Base-by-base conservation (phyloP, 2,888 invertebrate genomes). In the Sarcophaga subvicina region DNA sequence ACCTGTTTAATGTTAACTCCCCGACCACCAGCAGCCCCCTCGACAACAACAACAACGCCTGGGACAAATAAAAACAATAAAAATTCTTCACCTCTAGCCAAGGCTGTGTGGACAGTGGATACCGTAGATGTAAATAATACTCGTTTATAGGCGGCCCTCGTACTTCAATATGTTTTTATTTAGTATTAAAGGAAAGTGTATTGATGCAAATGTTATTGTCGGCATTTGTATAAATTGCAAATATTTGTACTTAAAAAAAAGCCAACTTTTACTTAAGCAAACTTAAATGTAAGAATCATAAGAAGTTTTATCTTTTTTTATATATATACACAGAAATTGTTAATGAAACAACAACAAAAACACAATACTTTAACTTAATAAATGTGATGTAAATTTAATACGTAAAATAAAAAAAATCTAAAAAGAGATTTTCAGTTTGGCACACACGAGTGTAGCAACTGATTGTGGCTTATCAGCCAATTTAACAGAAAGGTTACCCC, bases 1-100 rank as follows among this genome's bases (percentile, higher is more conserved):
- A 91, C 92, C 12, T 92, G 92, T 66, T 87, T 91, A 45, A 88
- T 93, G 8, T 88, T 91, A 3, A 91, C 93, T 10, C 92, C 92
- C 3, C 80, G 90, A 4, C 22, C 47, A 0, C 2, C 78, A n/a
- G 25, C 66, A 25, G 10, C 66, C 6, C 22, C 49, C 8, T 1
- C 60, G 49, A 14, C 27, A 37, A 14, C 27, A 49, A 54, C 54
- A 54, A 54, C 54, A 54, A 14, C 4, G 5, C 12, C 54, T 54
- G 17, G 17, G 1, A 54, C 14, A 12, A 54, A 54, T 54, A 14
- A 77, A 67, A 69, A 88, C 2, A 67, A 89, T 49, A 91, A 90
- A 75, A 90, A 90, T 82, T 89, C 88, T 20, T 90, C 91, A 20
- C 89, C 91, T 0, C 49, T 92, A 45, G 88, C 89, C 49, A 88